These are phyloP conservation scores for Lithophane socia DNA, from an alignment of 2,888 invertebrate genomes.

Conservation along the genomic window DNA sequence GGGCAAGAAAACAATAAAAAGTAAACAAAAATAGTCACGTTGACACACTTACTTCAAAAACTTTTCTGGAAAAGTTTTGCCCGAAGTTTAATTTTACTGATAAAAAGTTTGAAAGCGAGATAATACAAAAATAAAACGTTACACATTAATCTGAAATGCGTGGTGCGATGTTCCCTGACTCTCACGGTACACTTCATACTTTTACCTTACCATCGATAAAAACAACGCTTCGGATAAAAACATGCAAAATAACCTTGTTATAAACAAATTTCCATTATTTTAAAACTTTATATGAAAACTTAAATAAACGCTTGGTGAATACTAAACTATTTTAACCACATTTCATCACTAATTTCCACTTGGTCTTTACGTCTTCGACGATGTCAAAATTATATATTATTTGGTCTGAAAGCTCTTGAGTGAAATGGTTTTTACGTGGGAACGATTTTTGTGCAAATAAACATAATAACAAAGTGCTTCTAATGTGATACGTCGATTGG, in stretches of 20 bases:
- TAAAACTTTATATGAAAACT: constrained; percentile 20
- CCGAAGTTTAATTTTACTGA: constrained; percentile 65
- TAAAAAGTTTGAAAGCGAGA: constrained; percentile 67
- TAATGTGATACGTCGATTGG: constrained; percentile 87
- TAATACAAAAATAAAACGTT: constrained; percentile 51
- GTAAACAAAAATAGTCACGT: constrained; percentile 68
- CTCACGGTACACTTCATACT: constrained; percentile 50
- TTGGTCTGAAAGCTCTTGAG: constrained; percentile 90
- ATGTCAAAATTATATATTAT: constrained; percentile 77
- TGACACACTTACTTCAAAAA: constrained; percentile 76
- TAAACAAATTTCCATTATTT: constrained; percentile 19
- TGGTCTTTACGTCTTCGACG: constrained; percentile 66
- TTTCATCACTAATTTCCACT: constrained; percentile 57
- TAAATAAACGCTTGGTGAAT: constrained; percentile 52
- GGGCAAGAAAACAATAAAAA: constrained; percentile 65
- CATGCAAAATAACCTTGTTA: constrained; percentile 43
- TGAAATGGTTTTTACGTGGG: constrained; percentile 91
- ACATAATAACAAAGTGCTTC: constrained; percentile 84
- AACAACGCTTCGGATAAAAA: constrained; percentile 29
- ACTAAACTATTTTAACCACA: constrained; percentile 47
- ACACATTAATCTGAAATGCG: constrained; percentile 66
- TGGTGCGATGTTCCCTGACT: constrained; percentile 66
- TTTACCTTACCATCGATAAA: constrained; percentile 13
- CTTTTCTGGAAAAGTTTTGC: constrained; percentile 74
- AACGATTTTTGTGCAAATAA: constrained; percentile 90